A percentile compares a stretch with the other conserved stretches of the same genome.
Conservation (phyloP, 2,113 vertebrate genomes). For the Hucho hucho region DNA sequence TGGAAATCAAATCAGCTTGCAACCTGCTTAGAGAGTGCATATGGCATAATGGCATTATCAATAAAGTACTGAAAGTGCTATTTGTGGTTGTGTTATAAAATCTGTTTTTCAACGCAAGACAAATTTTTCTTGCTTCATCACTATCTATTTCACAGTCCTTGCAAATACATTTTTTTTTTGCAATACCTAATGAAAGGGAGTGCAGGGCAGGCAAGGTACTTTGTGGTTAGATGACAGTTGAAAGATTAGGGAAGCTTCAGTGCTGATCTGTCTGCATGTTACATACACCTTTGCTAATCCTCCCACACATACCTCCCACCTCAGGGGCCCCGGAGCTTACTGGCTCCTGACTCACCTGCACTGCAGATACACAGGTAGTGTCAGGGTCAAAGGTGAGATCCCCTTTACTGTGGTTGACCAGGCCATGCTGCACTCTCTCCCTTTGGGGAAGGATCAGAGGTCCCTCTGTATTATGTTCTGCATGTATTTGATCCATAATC, state of each 20-base stretch:
- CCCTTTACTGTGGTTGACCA: not conserved
- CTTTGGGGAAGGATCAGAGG: conserved; percentile 64
- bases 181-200: not conserved
- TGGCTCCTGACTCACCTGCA: conserved; percentile 6
- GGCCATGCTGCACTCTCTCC: conserved; percentile 60
- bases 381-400: conserved; percentile 59
- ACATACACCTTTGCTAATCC: conserved; percentile 10
- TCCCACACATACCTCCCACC: not conserved
- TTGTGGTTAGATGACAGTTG: conserved; percentile 12
- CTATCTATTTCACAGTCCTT: not conserved
- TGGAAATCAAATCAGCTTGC: conserved; percentile 24
- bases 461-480: conserved; percentile 56
- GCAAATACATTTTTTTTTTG: not conserved
- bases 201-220: not conserved
- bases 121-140: not conserved
- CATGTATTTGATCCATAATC: conserved; percentile 73
- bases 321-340: not conserved
- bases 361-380: conserved; percentile 40
- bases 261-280: conserved; percentile 2
- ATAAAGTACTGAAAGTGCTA: too few species aligned
- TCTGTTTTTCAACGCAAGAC: not conserved
- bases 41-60: too few species aligned
- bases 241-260: conserved; percentile 39
- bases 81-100: too few species aligned
- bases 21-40: conserved; percentile 2